Evolutionary conservation across 2,113 vertebrate species (phyloP), one percentile per base, ranked within the genome.

Genomic region (Melanerpes formicivorus): DNA sequence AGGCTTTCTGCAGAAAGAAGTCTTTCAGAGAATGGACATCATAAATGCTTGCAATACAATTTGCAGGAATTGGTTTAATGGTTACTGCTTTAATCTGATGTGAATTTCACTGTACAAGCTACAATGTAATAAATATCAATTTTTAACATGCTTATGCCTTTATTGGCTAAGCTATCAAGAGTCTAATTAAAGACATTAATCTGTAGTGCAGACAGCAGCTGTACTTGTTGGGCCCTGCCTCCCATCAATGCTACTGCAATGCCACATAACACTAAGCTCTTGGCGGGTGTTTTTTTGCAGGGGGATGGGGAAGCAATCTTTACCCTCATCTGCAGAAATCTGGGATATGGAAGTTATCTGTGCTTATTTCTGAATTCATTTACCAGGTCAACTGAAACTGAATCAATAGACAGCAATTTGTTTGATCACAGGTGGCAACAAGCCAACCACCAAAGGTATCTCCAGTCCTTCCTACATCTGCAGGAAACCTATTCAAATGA

Each of bases 141-240:
- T 94, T 88, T 91, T 84, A 95, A 86, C 77, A 81, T 23, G 50
- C 84, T 95, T 81, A 79, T 93, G 72, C 63, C 71, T 88, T 76
- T 84, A 79, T 79, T 91, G 86, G 80, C 70, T 87, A 70, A 76
- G 77, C 74, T 90, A 91, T 84, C 67, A 66, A 70, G 83, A 64
- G 50, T 55, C 74, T 93, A 94, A 96, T 93, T 90, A 95, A 95
- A 96, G 70, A 62, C 63, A 94, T 93, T 88, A 91, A 94, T 96
- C 90, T 91, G 77, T 46, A 81, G 80, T 9, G 8, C 10, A 91
- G 85, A 72, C 62, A 90, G 72, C 69, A 95, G 80, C 85, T 91
- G 76, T 54, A 71, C 82, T 94, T 60, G 56, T 52, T 69, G 88
- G 88, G 82, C 62, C 81, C 69, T 76, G 66, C 26, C 67, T 55